Evolutionary conservation across 2,113 vertebrate genomes (phyloP), one percentile per base, ranked within the genome.

Genomic region (Aspidoscelis tigris): DNA sequence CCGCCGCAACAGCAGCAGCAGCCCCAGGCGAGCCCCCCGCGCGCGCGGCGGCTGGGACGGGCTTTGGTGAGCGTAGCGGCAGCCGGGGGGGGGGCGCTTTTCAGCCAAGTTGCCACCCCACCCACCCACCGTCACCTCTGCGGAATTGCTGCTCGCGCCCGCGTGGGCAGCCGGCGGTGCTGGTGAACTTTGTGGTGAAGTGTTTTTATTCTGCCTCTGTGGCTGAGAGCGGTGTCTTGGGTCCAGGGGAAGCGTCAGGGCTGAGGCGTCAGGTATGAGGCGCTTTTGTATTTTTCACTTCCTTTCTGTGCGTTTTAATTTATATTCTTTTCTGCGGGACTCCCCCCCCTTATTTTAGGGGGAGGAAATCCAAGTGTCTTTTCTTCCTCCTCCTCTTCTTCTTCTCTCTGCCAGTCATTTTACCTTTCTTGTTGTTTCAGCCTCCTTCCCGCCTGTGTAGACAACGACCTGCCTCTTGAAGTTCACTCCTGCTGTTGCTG

Each of bases 191-290:
- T 33, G 33, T 33, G 33, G 33, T 33, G 33, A 33, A 33, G 33
- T 66, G 20, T 4, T 1, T 26, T 18, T 2, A 6, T 11, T 12
- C n/a, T 10, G 12, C 69, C 26, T 18, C 6, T 7, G 39, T 43
- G 33, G 55, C 55, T 55, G 11, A 11, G 50, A n/a, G 65, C 1
- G 14, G 65, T 2, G 2, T 12, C 41, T 33, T 18, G 55, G 4
- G 33, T 33, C 33, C 33, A 33, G 33, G 33, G 33, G 33, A 33
- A 1, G 33, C 33, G 33, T 33, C 90, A 91, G 91, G 94, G n/a
- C n/a, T n/a, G n/a, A 33, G 33, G 33, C 33, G 33, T 33, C 90
- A 91, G 91, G 94, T 93, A 94, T 1, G 71, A 81, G 14, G 58
- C 8, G 47, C 8, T 41, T 20, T 8, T 26, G 5, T 2, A 0